Conservation (phyloP, 1,140 invertebrate genomes). For the Drosophila kanapiae region DNA sequence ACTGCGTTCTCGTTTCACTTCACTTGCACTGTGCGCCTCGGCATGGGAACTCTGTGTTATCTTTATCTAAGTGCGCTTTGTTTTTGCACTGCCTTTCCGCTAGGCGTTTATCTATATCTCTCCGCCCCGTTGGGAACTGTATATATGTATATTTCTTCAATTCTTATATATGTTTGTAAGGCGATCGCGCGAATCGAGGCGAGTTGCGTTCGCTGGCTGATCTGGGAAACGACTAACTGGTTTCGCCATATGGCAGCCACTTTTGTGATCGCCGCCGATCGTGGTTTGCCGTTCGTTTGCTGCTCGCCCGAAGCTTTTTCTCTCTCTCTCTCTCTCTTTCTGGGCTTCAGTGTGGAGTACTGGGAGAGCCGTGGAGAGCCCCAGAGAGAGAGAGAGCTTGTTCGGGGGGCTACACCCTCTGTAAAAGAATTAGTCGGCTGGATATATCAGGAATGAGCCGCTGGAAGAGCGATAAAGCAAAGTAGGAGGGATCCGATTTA, state of each 20-base stretch:
- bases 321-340: conserved; percentile 1
- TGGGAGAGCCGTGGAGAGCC: conserved; percentile 11
- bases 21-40: conserved; percentile 52
- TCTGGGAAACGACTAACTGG: conserved; percentile 78
- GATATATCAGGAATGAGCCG: conserved; percentile 36
- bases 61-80: conserved; percentile 44
- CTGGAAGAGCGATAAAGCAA: conserved; percentile 17
- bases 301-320: conserved; percentile 7
- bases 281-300: conserved; percentile 1
- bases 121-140: conserved; percentile 25
- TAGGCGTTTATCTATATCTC: conserved; percentile 34
- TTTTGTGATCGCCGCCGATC: conserved; percentile 61
- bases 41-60: conserved; percentile 48
- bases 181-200: conserved; percentile 30
- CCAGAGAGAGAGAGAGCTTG: neutral
- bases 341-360: neutral
- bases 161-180: conserved; percentile 14
- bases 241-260: conserved; percentile 67
- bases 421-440: conserved; percentile 5
- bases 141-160: conserved; percentile 7
- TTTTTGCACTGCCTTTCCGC: conserved; percentile 33
- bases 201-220: conserved; percentile 49
- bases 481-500: conserved; percentile 14
- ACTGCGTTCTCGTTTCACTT: conserved; percentile 55
- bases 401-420: conserved; percentile 4